These are phyloP conservation scores for Corvus cornix DNA, from an alignment of 2,113 vertebrate genomes.

Conservation along the genomic window DNA sequence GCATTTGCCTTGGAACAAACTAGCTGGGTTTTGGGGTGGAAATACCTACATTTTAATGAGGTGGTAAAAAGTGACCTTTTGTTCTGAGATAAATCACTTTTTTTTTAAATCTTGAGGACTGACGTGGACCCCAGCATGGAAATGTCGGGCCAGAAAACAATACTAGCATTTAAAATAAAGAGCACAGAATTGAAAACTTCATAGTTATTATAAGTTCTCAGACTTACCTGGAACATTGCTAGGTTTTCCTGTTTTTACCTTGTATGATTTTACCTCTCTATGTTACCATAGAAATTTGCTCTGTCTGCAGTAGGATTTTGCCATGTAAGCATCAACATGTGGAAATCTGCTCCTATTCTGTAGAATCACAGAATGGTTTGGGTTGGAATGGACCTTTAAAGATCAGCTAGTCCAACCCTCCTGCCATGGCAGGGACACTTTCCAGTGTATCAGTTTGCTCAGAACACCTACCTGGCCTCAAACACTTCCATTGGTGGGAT, in stretches of 20 bases:
- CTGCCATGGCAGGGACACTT: not conserved
- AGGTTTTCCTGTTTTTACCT: not conserved
- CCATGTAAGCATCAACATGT: not conserved
- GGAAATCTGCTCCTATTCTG: not conserved
- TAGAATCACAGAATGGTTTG: not conserved
- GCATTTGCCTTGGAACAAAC: not conserved
- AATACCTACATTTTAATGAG: not conserved
- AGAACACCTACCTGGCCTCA: not conserved
- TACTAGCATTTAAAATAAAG: not conserved
- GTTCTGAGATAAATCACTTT: not conserved
- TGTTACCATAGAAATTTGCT: not conserved
- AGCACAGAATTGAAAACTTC: not conserved
- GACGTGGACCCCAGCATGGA: not conserved
- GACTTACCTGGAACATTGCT: not conserved
- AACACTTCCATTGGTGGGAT: not conserved
- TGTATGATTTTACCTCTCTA: not conserved
- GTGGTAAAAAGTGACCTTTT: slow-evolving; percentile 8
- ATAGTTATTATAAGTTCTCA: not conserved
- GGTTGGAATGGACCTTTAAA: not conserved
- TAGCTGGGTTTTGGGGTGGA: not conserved
- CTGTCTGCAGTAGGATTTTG: not conserved
- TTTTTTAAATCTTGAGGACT: not conserved
- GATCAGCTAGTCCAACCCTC: not conserved
- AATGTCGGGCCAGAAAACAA: not conserved
- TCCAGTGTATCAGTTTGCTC: not conserved